These are phyloP conservation scores for Gobiocypris rarus DNA, from an alignment of 2,113 vertebrate species.

Conservation along the genomic window DNA sequence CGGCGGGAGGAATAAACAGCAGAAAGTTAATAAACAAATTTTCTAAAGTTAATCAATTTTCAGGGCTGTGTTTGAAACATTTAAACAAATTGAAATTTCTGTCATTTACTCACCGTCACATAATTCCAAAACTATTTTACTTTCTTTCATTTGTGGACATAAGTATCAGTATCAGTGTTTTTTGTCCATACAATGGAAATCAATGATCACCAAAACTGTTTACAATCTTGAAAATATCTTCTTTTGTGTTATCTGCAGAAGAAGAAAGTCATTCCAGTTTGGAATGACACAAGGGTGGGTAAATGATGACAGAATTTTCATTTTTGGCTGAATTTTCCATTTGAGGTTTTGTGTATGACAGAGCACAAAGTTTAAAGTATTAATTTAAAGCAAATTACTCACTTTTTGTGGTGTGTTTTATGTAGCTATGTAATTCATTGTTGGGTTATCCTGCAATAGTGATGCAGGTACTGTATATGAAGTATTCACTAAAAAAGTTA, in stretches of 20 bases:
- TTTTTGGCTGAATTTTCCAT: background rate
- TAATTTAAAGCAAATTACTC: background rate
- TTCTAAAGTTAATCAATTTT: background rate
- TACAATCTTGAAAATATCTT: background rate
- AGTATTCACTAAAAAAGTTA: too few species aligned
- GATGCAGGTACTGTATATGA: background rate
- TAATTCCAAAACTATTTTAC: too few species aligned
- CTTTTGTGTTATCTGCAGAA: background rate
- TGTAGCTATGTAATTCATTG: background rate
- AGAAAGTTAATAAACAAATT: background rate
- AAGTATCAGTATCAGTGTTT: background rate
- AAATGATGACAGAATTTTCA: background rate
- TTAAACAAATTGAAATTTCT: background rate
- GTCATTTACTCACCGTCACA: background rate
- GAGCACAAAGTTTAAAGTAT: background rate
- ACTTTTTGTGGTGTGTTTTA: background rate
- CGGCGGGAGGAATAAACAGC: background rate
- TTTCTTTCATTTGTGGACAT: background rate
- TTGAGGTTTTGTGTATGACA: background rate
- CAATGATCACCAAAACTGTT: background rate
- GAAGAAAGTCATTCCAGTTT: background rate
- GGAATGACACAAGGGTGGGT: background rate
- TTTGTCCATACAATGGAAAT: background rate
- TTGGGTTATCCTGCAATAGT: background rate
- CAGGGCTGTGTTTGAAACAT: background rate